Base-by-base conservation (phyloP, 1,140 invertebrate genomes). In the Solen grandis region DNA sequence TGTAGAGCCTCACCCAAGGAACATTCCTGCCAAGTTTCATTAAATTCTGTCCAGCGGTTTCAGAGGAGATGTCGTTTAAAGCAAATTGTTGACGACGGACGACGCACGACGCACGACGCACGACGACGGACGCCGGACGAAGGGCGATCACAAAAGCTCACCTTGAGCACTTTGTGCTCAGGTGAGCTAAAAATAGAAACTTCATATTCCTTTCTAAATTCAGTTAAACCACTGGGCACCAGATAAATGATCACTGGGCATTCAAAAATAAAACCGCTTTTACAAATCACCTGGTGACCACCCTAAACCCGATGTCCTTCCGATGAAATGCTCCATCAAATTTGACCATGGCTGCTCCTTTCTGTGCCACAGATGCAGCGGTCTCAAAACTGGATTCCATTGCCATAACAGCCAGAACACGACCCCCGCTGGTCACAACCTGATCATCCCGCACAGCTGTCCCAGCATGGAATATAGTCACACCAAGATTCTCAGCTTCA, bases 261-360 rank as follows among this genome's bases (percentile, higher is more conserved):
- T 19, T 46, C 25, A 31, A 1, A 50, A 22, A 25, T 22, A 69
- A 25, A 19, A 22, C 29, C 46, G 46, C 19, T 50, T 19, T 55
- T 33, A 55, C 19, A 16, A 31, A 8, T 55, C 33, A 97, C 96
- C 96, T 95, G 84, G 95, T 94, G 79, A 98, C 95, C 57, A 96
- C 96, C 89, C 96, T 96, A 79, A 96, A 94, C 5, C 96, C 98
- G 90, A 99, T 99, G 90, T 99, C 98, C 77, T 93, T 96, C 83
- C 98, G 93, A 89, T 95, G 97, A 89, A 97, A 97, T 46, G 95
- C 95, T 4, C 96, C 97, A 19, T 96, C 95, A 93, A 99, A 99
- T 31, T 93, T 90, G 60, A 99, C 95, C 29, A 95, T 94, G 69
- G 92, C 90, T 2, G 96, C 96, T 10, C 90, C 92, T 52, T 83